A percentile compares a stretch with the other conserved stretches of the same genome.
Conservation (phyloP, 2,113 vertebrate genomes). For the Vulpes lagopus region DNA sequence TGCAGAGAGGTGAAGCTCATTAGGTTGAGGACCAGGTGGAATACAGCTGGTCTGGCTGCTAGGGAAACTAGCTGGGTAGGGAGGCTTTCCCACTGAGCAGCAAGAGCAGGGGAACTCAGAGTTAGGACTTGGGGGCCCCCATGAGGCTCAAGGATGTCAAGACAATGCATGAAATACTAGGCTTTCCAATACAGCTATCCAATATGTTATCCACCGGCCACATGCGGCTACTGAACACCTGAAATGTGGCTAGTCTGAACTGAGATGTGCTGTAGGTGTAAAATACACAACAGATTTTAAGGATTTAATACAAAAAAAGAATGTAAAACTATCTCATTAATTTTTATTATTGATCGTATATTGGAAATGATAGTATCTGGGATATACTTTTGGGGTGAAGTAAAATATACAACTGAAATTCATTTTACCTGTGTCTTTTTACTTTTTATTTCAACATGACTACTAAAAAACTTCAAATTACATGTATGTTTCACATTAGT, state of each 20-base stretch:
- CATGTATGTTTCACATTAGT: background rate
- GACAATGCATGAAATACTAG: background rate
- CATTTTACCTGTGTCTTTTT: background rate
- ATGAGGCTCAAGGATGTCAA: background rate
- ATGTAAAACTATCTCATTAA: background rate
- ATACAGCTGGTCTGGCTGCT: background rate
- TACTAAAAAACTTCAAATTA: background rate
- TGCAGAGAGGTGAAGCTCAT: background rate
- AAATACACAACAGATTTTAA: background rate
- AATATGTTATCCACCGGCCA: background rate
- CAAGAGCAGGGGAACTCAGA: background rate
- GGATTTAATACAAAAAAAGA: background rate
- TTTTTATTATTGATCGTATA: background rate
- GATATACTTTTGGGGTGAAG: background rate
- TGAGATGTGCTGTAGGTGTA: background rate
- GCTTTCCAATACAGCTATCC: background rate
- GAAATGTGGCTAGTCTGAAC: background rate
- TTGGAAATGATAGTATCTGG: slow-evolving; percentile 7
- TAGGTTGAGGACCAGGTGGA: background rate
- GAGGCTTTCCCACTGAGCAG: background rate
- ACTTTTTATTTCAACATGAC: background rate
- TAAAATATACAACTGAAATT: slow-evolving; percentile 21
- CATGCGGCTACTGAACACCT: background rate
- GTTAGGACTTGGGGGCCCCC: background rate
- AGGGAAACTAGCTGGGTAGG: background rate